A percentile compares a stretch with the other conserved stretches of the same genome.
Conservation (phyloP, 2,888 invertebrate species). For the Balanococcus diminutus region DNA sequence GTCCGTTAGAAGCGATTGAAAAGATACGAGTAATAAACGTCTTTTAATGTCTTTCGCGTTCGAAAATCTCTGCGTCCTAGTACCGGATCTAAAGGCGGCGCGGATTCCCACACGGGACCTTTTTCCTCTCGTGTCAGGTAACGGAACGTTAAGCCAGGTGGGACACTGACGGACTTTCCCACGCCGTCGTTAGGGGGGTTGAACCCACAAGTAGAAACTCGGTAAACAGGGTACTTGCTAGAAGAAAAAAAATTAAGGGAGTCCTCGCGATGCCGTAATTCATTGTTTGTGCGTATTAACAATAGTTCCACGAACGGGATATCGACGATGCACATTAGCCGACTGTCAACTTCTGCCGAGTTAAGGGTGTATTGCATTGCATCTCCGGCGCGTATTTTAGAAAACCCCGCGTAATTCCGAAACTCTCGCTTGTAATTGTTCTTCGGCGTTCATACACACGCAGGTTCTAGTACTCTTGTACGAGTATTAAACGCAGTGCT, state of each 20-base stretch:
- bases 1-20: constrained; percentile 52
- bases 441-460: background rate
- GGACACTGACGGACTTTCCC: constrained; percentile 52
- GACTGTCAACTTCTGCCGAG: constrained; percentile 51
- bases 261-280: constrained; percentile 12
- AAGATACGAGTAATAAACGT: constrained; percentile 54
- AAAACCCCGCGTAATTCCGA: constrained; percentile 9
- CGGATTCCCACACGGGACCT: constrained; percentile 54
- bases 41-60: constrained; percentile 41
- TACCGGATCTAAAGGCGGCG: constrained; percentile 51
- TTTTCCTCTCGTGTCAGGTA: constrained; percentile 51
- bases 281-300: constrained; percentile 46
- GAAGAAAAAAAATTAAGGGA: constrained; percentile 49
- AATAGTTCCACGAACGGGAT: constrained; percentile 51
- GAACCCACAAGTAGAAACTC: constrained; percentile 50
- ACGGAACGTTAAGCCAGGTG: constrained; percentile 54
- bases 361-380: constrained; percentile 54
- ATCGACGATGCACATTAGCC: constrained; percentile 48
- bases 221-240: constrained; percentile 53
- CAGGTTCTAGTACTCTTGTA: background rate
- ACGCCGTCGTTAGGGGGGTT: constrained; percentile 51
- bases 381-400: background rate
- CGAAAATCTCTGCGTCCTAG: constrained; percentile 29
- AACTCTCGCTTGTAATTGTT: background rate
- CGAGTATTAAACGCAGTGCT: background rate